phyloP scores from a whole-genome alignment of 2,797 vertebrate species.

The Tauraco hartlaubi region DNA sequence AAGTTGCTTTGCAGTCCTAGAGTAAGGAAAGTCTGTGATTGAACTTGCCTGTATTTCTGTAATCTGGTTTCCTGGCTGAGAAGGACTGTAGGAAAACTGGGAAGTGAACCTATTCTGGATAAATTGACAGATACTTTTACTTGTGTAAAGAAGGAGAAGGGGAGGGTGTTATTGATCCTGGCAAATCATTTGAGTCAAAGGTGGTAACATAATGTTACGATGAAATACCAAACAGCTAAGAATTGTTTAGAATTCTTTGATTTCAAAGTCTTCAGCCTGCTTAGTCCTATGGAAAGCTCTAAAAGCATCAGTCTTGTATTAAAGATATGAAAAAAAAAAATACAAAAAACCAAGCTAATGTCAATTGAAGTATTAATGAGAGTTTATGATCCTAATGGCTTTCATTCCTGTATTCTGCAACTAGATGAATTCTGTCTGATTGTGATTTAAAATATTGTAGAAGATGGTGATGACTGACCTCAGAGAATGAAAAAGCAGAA shows the following conservation, averaged over 20 bases:
- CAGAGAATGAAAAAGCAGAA: background rate
- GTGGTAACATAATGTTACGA: background rate
- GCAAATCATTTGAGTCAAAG: background rate
- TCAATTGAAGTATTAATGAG: background rate
- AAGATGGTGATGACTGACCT: background rate
- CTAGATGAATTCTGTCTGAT: background rate
- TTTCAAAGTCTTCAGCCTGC: background rate
- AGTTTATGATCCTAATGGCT: background rate
- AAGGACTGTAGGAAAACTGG: background rate
- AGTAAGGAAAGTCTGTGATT: background rate
- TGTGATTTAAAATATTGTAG: background rate
- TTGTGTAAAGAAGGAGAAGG: background rate
- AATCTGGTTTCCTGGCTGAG: background rate
- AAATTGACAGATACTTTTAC: background rate
- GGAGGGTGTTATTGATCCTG: background rate
- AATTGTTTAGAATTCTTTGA: background rate
- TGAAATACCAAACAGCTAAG: background rate
- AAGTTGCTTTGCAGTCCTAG: background rate
- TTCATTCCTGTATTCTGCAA: background rate
- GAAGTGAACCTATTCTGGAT: background rate
- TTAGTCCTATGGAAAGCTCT: background rate
- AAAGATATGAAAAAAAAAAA: background rate
- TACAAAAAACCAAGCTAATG: background rate
- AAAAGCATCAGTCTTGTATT: background rate
- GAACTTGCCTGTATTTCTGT: background rate